phyloP scores from a whole-genome alignment of 1,140 invertebrate genomes.

The Musca domestica region DNA sequence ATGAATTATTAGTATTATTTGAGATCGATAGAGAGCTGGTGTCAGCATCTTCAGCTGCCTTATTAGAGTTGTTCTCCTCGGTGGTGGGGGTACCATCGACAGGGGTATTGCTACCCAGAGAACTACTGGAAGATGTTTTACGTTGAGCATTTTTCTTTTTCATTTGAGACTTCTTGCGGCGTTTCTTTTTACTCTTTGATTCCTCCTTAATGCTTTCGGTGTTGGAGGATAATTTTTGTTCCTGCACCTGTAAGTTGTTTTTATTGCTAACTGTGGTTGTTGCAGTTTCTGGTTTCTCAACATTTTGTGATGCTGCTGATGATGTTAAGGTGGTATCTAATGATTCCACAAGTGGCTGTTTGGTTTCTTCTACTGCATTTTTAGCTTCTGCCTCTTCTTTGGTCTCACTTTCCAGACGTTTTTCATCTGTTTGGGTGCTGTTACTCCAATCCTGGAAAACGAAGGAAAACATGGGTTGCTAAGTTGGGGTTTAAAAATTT shows the following conservation, averaged over 20 bases:
- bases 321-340: slow-evolving; percentile 2
- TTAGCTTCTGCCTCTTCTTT: background rate
- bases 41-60: slow-evolving; percentile 32
- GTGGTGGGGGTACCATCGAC: slow-evolving; percentile 28
- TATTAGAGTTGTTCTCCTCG: slow-evolving; percentile 8
- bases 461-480: no score
- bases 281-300: slow-evolving; percentile 14
- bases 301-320: no score
- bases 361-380: background rate
- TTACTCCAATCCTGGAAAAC: slow-evolving; percentile 23
- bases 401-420: slow-evolving; percentile 10
- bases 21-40: slow-evolving; percentile 28
- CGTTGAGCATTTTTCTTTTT: slow-evolving; percentile 74
- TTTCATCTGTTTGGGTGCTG: slow-evolving; percentile 25
- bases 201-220: slow-evolving; percentile 46
- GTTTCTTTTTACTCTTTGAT: slow-evolving; percentile 66
- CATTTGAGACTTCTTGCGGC: slow-evolving; percentile 74
- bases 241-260: background rate
- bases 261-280: slow-evolving; percentile 8
- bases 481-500: no score
- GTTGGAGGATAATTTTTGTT: slow-evolving; percentile 35
- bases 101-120: slow-evolving; percentile 39
- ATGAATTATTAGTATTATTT: slow-evolving; percentile 33
- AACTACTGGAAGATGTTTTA: slow-evolving; percentile 62
- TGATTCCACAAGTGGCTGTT: background rate